phyloP scores from a whole-genome alignment of 2,113 vertebrate genomes.

The Scolopax mira region DNA sequence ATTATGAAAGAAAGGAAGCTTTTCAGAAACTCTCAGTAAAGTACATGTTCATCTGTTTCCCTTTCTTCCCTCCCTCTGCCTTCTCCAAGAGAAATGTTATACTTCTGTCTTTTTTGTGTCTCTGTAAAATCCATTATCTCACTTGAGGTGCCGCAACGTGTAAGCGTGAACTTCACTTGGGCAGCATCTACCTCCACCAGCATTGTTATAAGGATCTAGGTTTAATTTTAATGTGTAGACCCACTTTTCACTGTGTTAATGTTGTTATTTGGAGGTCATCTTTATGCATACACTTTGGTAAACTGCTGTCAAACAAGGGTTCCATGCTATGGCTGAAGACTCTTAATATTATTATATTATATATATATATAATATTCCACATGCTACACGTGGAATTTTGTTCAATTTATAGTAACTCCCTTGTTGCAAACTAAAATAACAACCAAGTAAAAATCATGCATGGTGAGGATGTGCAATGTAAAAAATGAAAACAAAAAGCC shows the following conservation, averaged over 20 bases:
- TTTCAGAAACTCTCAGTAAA: background rate
- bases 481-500: background rate
- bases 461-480: background rate
- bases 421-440: background rate
- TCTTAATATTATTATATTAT: too few relatives aligned
- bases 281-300: background rate
- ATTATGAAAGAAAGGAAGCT: background rate
- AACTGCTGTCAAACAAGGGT: background rate
- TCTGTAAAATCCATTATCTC: background rate
- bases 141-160: fast-evolving
- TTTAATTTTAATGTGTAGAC: background rate
- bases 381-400: background rate
- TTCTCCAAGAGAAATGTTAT: background rate
- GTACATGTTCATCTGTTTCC: background rate
- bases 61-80: background rate
- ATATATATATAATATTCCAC: too few relatives aligned
- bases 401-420: background rate
- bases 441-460: background rate
- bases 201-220: background rate
- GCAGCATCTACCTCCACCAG: background rate
- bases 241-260: background rate
- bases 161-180: background rate
- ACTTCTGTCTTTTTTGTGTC: background rate
- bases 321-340: background rate
- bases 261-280: background rate